Conservation (phyloP, 2,888 invertebrate genomes). For the Dusona sp. region DNA sequence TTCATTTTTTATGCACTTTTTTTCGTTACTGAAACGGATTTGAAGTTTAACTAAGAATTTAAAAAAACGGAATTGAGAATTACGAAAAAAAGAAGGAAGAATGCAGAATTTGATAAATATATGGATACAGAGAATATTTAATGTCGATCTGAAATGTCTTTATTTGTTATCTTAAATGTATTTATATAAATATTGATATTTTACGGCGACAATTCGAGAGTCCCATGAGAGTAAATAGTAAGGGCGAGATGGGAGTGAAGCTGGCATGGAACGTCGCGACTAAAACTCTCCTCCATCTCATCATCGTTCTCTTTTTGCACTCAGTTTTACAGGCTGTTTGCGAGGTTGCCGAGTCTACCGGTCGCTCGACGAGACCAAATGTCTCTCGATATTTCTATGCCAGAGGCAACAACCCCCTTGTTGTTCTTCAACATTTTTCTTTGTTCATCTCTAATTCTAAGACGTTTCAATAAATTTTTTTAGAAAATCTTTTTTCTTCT, state of each 20-base stretch:
- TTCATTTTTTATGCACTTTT: slow-evolving; percentile 11
- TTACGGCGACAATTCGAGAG: slow-evolving; percentile 19
- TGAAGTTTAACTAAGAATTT: not conserved
- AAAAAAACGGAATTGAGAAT: not conserved
- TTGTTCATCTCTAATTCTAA: slow-evolving; percentile 38
- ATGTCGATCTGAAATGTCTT: not conserved
- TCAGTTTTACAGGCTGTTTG: slow-evolving; percentile 79
- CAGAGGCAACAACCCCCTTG: slow-evolving; percentile 64
- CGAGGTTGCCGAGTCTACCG: slow-evolving; percentile 80
- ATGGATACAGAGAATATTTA: slow-evolving; percentile 30
- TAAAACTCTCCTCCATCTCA: slow-evolving; percentile 69
- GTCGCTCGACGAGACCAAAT: slow-evolving; percentile 63
- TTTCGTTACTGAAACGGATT: slow-evolving; percentile 4
- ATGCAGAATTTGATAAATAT: slow-evolving; percentile 59
- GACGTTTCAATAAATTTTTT: too few relatives aligned
- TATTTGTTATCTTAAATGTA: not conserved
- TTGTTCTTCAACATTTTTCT: slow-evolving; percentile 18
- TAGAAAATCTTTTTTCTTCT: not conserved
- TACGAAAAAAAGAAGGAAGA: slow-evolving; percentile 39
- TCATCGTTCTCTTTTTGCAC: slow-evolving; percentile 78
- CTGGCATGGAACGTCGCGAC: slow-evolving; percentile 60
- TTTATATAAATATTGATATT: slow-evolving; percentile 21
- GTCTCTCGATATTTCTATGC: slow-evolving; percentile 63
- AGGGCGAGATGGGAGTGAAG: slow-evolving; percentile 41
- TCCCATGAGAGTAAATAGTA: slow-evolving; percentile 41